Base-by-base conservation (phyloP, 1,140 invertebrate genomes). In the Rhizoglyphus robini region DNA sequence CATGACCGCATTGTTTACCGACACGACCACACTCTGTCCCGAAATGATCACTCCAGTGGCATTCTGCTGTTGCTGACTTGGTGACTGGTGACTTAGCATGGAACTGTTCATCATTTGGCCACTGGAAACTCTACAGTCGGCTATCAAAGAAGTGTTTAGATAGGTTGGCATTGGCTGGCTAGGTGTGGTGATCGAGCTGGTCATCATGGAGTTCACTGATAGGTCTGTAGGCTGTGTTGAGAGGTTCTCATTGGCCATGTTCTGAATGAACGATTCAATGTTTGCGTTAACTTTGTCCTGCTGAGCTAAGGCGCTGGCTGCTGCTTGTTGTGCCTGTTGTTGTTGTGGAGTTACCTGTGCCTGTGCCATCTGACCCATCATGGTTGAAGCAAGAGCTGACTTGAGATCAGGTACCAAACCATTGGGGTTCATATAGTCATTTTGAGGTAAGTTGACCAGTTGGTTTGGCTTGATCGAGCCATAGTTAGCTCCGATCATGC, bases 291-390 rank as follows among this genome's bases (percentile, higher is more conserved):
- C 18, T 46, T 46, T 46, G 41, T 2, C 18, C 1, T 46, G 8
- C n/a, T n/a, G n/a, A n/a, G n/a, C n/a, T n/a, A n/a, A n/a, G n/a
- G n/a, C n/a, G n/a, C n/a, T n/a, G n/a, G n/a, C n/a, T n/a, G n/a
- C n/a, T n/a, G n/a, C n/a, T n/a, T n/a, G n/a, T n/a, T n/a, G n/a
- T n/a, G n/a, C n/a, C n/a, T n/a, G n/a, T n/a, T 23, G 25, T 58
- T 58, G 54, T 58, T 58, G 54, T 58, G 20, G 51, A 54, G 51
- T 23, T 25, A 20, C n/a, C n/a, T n/a, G n/a, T n/a, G n/a, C n/a
- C n/a, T n/a, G n/a, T n/a, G n/a, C n/a, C n/a, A n/a, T n/a, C n/a
- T n/a, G n/a, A n/a, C n/a, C n/a, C n/a, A n/a, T 23, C 51, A 54
- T 25, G 51, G 15, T 54, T 30, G 13, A 25, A 30, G 23, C 20